Percentiles rank a stretch among this genome's conserved stretches.
Conservation (phyloP, 2,113 vertebrate species). For the Sinocyclocheilus grahami region DNA sequence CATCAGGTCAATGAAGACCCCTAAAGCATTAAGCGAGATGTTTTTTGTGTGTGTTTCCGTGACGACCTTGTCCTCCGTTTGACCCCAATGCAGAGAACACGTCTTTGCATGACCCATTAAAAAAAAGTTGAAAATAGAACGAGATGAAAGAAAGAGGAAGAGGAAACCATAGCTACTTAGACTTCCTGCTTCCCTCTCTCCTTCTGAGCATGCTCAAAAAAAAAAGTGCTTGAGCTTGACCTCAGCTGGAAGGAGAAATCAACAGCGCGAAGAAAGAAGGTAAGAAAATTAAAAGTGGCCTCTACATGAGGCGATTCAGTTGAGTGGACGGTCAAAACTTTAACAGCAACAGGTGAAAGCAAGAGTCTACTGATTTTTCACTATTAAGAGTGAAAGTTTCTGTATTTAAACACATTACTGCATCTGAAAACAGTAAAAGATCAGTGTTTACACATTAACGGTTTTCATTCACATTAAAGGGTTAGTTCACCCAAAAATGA, state of each 20-base stretch:
- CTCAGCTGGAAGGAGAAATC: not conserved
- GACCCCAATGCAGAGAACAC: not conserved
- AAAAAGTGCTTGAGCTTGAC: not conserved
- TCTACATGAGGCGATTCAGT: not conserved
- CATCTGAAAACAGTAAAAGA: not conserved
- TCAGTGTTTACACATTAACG: not conserved
- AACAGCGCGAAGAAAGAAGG: not conserved
- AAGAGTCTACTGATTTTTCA: not conserved
- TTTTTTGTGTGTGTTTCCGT: not conserved
- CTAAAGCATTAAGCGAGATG: not conserved
- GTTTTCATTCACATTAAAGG: not conserved
- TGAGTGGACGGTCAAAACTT: not conserved
- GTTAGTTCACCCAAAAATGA: no score
- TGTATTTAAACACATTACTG: not conserved
- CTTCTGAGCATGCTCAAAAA: not conserved
- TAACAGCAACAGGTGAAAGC: not conserved
- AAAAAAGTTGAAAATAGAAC: conserved; percentile 5
- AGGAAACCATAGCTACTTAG: conserved; percentile 19
- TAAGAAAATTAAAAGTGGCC: not conserved
- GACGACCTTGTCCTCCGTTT: not conserved
- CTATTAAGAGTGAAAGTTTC: not conserved
- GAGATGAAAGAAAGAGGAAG: conserved; percentile 24
- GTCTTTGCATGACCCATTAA: conserved; percentile 45
- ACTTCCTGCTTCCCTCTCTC: conserved; percentile 42
- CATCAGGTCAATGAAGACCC: conserved; percentile 19